Percentiles rank a stretch among this genome's conserved stretches.
Evolutionary conservation across 2,113 vertebrate genomes (phyloP).

Genomic region (Grus americana): DNA sequence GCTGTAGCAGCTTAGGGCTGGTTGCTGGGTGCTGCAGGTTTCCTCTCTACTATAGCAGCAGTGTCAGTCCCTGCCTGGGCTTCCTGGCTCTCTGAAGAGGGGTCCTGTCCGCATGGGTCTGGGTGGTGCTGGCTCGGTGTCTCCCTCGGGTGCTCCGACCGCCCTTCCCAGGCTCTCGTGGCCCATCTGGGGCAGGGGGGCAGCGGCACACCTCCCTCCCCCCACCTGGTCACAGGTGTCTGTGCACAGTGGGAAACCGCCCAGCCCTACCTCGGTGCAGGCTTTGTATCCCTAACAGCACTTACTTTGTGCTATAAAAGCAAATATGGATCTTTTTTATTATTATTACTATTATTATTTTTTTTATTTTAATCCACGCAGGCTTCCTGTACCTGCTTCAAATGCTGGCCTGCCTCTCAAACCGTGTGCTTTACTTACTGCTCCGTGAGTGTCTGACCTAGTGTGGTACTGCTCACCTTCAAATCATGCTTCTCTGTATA

Average conservation of each 20-base stretch:
- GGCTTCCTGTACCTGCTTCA: too few species aligned
- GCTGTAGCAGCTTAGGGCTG: neutral
- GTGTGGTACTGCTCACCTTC: accelerated
- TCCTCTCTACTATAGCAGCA: accelerated
- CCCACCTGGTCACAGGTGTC: accelerated
- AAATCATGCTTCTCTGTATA: accelerated
- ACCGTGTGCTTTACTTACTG: neutral
- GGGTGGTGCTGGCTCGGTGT: accelerated
- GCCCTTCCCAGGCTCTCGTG: too few species aligned
- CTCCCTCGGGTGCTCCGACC: accelerated
- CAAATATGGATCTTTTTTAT: neutral
- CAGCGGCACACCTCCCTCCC: too few species aligned
- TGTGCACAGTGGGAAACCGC: too few species aligned
- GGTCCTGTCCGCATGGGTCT: accelerated
- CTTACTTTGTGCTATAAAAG: neutral
- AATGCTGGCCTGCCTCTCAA: neutral
- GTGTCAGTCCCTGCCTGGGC: too few species aligned
- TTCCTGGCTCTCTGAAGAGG: neutral
- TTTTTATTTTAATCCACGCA: neutral
- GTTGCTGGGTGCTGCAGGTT: neutral
- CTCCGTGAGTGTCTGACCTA: too few species aligned
- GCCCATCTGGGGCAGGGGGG: too few species aligned
- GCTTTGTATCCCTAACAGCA: too few species aligned
- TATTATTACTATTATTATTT: too few species aligned
- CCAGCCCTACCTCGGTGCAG: neutral